These are phyloP conservation scores for Rhyzopertha dominica DNA, from an alignment of 1,140 invertebrate species.

Conservation along the genomic window DNA sequence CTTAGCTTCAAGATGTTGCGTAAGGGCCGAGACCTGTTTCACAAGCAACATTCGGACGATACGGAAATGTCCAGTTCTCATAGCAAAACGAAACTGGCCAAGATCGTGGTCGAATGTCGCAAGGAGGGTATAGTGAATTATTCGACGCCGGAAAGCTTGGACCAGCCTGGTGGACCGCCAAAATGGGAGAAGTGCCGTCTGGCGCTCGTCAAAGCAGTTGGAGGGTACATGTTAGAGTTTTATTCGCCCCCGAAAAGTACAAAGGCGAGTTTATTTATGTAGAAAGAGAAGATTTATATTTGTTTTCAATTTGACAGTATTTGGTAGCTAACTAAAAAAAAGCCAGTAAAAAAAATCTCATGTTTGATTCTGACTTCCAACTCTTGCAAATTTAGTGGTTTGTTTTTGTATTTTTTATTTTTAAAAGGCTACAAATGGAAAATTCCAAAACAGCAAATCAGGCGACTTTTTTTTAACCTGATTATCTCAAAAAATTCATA, in stretches of 20 bases:
- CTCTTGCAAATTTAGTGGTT: too few species aligned
- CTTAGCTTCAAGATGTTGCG: constrained; percentile 83
- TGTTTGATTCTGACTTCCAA: too few species aligned
- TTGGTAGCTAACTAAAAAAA: background rate
- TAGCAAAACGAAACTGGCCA: constrained; percentile 79
- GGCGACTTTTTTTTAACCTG: too few species aligned
- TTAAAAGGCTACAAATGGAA: too few species aligned
- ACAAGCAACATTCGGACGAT: constrained; percentile 89
- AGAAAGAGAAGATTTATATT: too few species aligned
- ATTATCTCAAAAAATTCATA: too few species aligned
- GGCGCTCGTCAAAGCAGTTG: constrained; percentile 83
- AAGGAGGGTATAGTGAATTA: constrained; percentile 93
- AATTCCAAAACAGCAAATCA: too few species aligned
- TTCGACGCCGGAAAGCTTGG: constrained; percentile 81
- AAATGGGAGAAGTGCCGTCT: constrained; percentile 94
- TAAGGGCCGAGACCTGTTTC: constrained; percentile 78
- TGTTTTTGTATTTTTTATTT: too few species aligned
- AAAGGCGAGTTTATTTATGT: constrained; percentile 47
- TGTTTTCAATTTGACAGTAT: constrained; percentile 1
- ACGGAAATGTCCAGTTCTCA: constrained; percentile 71
- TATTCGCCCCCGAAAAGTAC: constrained; percentile 89
- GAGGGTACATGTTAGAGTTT: constrained; percentile 92
- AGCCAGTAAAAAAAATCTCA: background rate
- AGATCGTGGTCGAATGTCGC: constrained; percentile 86
- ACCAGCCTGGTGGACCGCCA: constrained; percentile 72